phyloP scores from a whole-genome alignment of 2,888 invertebrate genomes.

The Eutolmus rufibarbis region DNA sequence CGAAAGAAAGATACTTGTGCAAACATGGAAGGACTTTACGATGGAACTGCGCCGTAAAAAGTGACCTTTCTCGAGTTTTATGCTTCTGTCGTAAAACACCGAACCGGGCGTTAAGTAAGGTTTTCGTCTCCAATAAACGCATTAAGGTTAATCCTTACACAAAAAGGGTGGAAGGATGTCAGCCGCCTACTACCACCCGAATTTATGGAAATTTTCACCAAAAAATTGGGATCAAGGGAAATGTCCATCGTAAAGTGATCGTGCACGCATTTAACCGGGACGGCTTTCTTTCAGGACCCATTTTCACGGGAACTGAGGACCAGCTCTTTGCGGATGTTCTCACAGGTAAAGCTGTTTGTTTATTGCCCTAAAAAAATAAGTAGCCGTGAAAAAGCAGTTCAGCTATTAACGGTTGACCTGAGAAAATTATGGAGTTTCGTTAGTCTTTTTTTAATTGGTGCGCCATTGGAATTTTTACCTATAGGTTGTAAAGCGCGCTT shows the following conservation, averaged over 20 bases:
- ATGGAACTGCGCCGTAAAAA: background rate
- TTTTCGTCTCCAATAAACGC: background rate
- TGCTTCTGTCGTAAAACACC: background rate
- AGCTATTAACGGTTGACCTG: background rate
- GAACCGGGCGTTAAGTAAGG: background rate
- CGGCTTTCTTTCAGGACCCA: background rate
- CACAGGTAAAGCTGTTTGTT: background rate
- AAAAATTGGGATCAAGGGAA: background rate
- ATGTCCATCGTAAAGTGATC: background rate
- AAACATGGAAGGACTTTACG: background rate
- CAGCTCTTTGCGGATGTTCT: background rate
- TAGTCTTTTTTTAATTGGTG: background rate
- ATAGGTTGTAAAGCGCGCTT: background rate
- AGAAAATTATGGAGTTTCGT: background rate
- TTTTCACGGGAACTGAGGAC: background rate
- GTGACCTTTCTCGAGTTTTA: background rate
- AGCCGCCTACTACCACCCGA: background rate
- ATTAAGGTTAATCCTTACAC: constrained; percentile 17
- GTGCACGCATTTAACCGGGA: background rate
- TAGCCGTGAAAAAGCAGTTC: background rate
- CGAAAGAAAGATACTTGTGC: background rate
- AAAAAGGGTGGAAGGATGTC: background rate
- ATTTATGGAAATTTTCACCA: background rate
- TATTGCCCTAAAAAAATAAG: background rate
- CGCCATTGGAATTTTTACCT: background rate